Base-by-base conservation (phyloP, 35 echinoderm and acorn worm species). In the Heliocidaris erythrogramma region DNA sequence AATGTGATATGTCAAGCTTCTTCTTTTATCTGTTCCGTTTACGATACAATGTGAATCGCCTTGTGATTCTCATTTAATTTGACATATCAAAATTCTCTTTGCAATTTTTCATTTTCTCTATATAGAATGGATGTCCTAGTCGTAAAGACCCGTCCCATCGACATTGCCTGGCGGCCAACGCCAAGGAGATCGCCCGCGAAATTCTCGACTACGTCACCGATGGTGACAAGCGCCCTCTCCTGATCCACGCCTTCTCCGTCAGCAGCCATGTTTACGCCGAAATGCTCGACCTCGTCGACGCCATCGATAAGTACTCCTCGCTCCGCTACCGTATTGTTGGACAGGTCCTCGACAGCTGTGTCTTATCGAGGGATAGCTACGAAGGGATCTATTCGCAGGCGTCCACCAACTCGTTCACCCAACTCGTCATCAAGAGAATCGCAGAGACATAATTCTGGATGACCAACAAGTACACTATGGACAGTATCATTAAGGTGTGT, bases 161-260 rank as follows among this genome's bases (percentile, higher is more conserved):
- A 96, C 92, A 48, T 96, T 30, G 91, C 92, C 12, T 96, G 95
- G 95, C 95, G 30, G 65, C 95, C 24, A 96, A 93, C 50, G 95
- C 90, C n/a, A 59, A 93, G 47, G 47, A 48, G 14, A 85, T 96
- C 35, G 95, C 95, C 31, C 95, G 92, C 13, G 90, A 96, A 65
- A 65, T 96, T 18, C 88, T 96, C 4, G 91, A 96, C 30, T 96
- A 96, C 78, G 69, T 96, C 85, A 48, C 48, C 21, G 71, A 61
- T 13, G 35, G 90, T 2, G 95, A 96, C 90, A 47, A 93, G 31
- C 85, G 84, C 4, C 56, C 94, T 49, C 61, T 96, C 13, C 18
- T 96, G 31, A 87, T 96, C 29, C 95, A 96, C 85, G 60, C 95
- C 21, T 96, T 96, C 85, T 96, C 95, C 31, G 95, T 96, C 48